Conservation (phyloP, 2,113 vertebrate species). For the Xiphophorus maculatus region DNA sequence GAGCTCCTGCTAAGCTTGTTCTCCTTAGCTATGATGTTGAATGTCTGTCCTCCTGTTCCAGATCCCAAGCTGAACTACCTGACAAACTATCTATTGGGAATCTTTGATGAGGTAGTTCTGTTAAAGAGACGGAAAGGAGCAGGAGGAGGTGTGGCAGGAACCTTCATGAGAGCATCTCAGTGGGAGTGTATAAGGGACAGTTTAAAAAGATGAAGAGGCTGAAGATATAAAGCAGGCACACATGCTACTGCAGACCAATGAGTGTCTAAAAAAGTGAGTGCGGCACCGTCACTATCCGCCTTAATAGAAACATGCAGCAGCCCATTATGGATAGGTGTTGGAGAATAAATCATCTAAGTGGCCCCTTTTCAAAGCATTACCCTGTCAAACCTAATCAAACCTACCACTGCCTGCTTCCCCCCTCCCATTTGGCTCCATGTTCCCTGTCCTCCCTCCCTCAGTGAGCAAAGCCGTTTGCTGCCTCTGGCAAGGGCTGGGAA, state of each 20-base stretch:
- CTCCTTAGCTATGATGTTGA: slow-evolving; percentile 34
- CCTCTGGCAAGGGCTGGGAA: slow-evolving; percentile 82
- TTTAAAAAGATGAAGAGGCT: slow-evolving; percentile 45
- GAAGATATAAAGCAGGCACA: slow-evolving; percentile 48
- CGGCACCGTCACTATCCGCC: slow-evolving; percentile 53
- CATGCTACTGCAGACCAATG: slow-evolving; percentile 40
- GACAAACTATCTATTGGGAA: slow-evolving; percentile 48
- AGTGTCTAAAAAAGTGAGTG: slow-evolving; percentile 62
- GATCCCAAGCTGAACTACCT: slow-evolving; percentile 32
- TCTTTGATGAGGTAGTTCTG: slow-evolving; percentile 44
- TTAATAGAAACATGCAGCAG: slow-evolving; percentile 69
- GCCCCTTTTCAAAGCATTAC: slow-evolving; percentile 75
- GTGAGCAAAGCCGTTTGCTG: slow-evolving; percentile 73
- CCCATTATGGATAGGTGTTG: slow-evolving; percentile 70
- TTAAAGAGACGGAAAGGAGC: slow-evolving; percentile 28
- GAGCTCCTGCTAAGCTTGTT: slow-evolving; percentile 26
- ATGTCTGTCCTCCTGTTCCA: slow-evolving; percentile 32
- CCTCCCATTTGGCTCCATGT: slow-evolving; percentile 31
- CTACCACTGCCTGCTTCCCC: slow-evolving; percentile 55
- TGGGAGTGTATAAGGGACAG: slow-evolving; percentile 48
- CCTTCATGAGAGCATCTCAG: slow-evolving; percentile 53
- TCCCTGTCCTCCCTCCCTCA: slow-evolving; percentile 49
- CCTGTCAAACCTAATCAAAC: slow-evolving; percentile 77
- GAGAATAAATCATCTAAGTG: slow-evolving; percentile 78
- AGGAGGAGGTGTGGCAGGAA: slow-evolving; percentile 24